Conservation (phyloP, 2,888 invertebrate species). For the Yponomeuta malinellus region DNA sequence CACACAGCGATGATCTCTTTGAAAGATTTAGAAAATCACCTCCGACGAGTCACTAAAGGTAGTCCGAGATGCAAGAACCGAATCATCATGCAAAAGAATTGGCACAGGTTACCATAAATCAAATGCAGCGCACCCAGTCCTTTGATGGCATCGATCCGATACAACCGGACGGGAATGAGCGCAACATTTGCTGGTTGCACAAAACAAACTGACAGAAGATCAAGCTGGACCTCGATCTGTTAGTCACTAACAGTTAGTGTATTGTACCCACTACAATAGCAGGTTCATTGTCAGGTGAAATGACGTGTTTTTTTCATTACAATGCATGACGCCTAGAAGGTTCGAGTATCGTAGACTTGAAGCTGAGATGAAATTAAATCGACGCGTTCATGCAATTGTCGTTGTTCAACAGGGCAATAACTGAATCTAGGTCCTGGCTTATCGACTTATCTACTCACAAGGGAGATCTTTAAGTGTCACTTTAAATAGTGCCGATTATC, state of each 20-base stretch:
- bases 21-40: neutral
- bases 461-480: too few species aligned
- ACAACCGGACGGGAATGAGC: constrained; percentile 1
- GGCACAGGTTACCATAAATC: neutral
- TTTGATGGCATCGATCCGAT: constrained; percentile 2
- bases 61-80: neutral
- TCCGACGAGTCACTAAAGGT: neutral
- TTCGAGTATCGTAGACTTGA: too few species aligned
- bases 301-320: too few species aligned
- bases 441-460: too few species aligned
- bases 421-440: too few species aligned
- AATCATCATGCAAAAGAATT: constrained; percentile 1
- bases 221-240: neutral
- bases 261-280: neutral
- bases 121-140: neutral
- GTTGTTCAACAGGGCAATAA: too few species aligned
- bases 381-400: too few species aligned
- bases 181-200: neutral
- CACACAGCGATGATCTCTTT: neutral
- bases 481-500: too few species aligned
- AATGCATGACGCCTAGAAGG: too few species aligned
- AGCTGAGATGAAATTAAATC: too few species aligned
- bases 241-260: neutral
- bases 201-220: neutral
- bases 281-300: too few species aligned